Evolutionary conservation across 2,888 invertebrate species (phyloP), one percentile per base, ranked within the genome.

Genomic region (Drosophila phalerata): DNA sequence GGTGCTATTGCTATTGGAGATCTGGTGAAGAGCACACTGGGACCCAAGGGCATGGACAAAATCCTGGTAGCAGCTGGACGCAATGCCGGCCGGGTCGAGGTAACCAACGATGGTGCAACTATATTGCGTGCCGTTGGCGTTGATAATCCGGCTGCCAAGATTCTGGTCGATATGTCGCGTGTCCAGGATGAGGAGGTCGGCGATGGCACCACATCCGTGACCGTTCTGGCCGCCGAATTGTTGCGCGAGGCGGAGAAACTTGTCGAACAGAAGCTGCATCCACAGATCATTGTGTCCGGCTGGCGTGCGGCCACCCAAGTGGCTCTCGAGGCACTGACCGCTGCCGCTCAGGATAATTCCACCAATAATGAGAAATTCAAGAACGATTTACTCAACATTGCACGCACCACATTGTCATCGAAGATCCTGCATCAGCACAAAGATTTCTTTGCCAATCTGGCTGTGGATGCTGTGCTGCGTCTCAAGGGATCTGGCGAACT

Each of bases 161-260:
- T 99, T 89, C 94, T 99, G 53, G 98, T 99, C n/a, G 98, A 99
- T 83, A 99, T 99, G 95, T 97, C 99, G 13, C 97, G 97, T 93
- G 98, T 98, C 3, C 99, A 99, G 92, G 99, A 99, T 93, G 98
- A 98, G 91, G 99, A 99, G 94, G 99, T 99, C 67, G 99, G 99
- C 47, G 99, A 99, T 94, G 99, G 99, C 13, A 99, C 99, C n/a
- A 99, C 99, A 42, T 99, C 99, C 0, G 99, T 99, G 0, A 98
- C 99, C 58, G 99, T 94, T 90, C 67, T 91, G 93, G 99, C 99
- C 80, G 96, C 98, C 56, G 99, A 99, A 93, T 93, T 99, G 55
- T 93, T 99, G 19, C 96, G 97, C 87, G 98, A 99, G 93, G 99
- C 99, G 15, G 99, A 99, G 92, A 96, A 96, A 90, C 93, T 99